These are phyloP conservation scores for Gymnoscopelus microlampas DNA, from an alignment of 2,797 vertebrate species.

Conservation along the genomic window DNA sequence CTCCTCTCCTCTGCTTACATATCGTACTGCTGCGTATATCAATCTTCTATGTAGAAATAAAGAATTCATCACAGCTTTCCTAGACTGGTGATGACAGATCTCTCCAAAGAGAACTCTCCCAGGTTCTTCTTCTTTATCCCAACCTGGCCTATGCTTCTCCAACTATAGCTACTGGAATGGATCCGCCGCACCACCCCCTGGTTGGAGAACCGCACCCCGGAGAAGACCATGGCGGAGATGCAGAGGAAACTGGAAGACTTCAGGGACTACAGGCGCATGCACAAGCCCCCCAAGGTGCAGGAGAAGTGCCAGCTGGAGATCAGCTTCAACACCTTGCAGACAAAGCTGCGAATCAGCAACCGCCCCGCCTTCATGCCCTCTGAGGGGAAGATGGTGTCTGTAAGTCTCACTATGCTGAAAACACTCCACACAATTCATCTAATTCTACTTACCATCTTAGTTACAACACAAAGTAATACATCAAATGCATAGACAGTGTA, in stretches of 20 bases:
- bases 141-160: constrained; percentile 1
- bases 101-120: constrained; percentile 4
- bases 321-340: constrained; percentile 98
- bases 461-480: not conserved
- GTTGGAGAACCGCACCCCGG: constrained; percentile 93
- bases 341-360: constrained; percentile 95
- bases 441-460: not conserved
- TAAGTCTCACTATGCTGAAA: constrained; percentile 75
- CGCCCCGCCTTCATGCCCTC: constrained; percentile 98
- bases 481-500: no score
- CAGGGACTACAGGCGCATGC: constrained; percentile 94
- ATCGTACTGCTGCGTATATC: constrained; percentile 3
- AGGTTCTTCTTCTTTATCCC: not conserved
- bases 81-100: not conserved
- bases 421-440: not conserved
- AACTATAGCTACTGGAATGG: constrained; percentile 93
- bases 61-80: constrained; percentile 25
- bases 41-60: constrained; percentile 2
- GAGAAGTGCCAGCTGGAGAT: constrained; percentile 99
- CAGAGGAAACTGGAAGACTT: constrained; percentile 97
- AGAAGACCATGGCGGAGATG: constrained; percentile 96
- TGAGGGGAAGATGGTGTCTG: constrained; percentile 98
- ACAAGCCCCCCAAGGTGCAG: constrained; percentile 97
- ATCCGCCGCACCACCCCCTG: constrained; percentile 96
- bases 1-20: not conserved